Evolutionary conservation across 2,113 vertebrate genomes (phyloP), one percentile per base, ranked within the genome.

Genomic region (Glaucidium brasilianum): DNA sequence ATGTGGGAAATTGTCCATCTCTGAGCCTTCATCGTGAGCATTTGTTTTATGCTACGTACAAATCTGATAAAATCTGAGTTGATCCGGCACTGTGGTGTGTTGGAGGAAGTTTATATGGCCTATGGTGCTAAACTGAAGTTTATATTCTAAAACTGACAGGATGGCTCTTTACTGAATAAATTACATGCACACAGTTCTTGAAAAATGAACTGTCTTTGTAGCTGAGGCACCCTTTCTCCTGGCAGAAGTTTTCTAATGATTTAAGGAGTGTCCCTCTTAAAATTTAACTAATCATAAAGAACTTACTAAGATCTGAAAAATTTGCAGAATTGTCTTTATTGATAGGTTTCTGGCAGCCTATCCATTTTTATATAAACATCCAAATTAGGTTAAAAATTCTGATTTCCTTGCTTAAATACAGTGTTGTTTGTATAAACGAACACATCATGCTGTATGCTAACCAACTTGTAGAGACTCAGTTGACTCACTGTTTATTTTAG

Each of bases 401-500:
- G 9, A 3, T 52, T 80, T 83, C 39, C 21, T 75, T 92, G 32
- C 78, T 55, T 75, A 35, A 7, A 3, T 52, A 26, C 26, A 67
- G 15, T 47, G n/a, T 66, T 78, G 34, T 25, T 30, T 17, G 3
- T 86, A 14, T 56, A 49, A 92, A 50, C 15, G 18, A 86, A 52
- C 14, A 23, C 21, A 37, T 49, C 15, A 9, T 53, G 23, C 30
- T 35, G 11, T 58, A 43, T 39, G 15, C 58, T 88, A 58, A 60
- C 22, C 27, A 73, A 10, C 29, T 77, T 49, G 2, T 13, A 66
- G 78, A 76, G 13, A 53, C 63, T 77, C 6, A 8, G 7, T 56
- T 80, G 69, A 86, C 39, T 75, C 55, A 25, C 16, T 90, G 49
- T 68, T 89, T 90, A 53, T 75, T 86, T 82, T 74, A 78, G 47